phyloP scores from a whole-genome alignment of 2,797 vertebrate species.

The Tympanoctomys barrerae region DNA sequence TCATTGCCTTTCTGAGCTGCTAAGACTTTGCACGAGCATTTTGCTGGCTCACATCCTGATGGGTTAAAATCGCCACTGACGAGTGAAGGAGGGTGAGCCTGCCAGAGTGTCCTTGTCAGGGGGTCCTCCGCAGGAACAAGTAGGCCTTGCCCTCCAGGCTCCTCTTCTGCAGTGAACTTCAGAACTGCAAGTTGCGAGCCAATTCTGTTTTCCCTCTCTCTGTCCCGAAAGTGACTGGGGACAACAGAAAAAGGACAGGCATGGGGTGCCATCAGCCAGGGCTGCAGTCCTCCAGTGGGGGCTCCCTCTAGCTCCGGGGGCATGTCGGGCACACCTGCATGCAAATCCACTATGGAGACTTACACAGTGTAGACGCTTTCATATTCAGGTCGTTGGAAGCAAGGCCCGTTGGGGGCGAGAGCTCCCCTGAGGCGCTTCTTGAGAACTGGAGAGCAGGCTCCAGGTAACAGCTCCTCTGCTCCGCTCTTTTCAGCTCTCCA shows the following conservation, averaged over 20 bases:
- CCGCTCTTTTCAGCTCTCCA: background rate
- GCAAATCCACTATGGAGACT: background rate
- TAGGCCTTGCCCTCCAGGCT: background rate
- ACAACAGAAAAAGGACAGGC: constrained; percentile 60
- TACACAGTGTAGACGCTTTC: background rate
- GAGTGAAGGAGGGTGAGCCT: background rate
- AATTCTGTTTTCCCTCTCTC: background rate
- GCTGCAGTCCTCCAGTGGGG: background rate
- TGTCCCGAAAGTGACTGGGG: constrained; percentile 64
- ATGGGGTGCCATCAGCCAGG: background rate
- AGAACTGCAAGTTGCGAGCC: constrained; percentile 63
- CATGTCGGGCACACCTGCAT: background rate
- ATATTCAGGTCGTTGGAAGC: background rate
- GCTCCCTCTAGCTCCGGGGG: background rate
- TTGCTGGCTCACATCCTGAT: constrained; percentile 66
- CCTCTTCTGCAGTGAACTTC: constrained; percentile 53
- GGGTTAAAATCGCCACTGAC: constrained; percentile 31
- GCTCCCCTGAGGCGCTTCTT: background rate
- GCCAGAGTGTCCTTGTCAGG: background rate
- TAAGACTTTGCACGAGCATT: constrained; percentile 70
- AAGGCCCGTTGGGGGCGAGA: background rate
- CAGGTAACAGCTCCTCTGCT: background rate
- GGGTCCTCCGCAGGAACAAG: background rate
- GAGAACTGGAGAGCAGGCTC: background rate
- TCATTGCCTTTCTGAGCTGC: constrained; percentile 70